Evolutionary conservation across 2,113 vertebrate species (phyloP), one percentile per base, ranked within the genome.

Genomic region (Cryptotis parvus): DNA sequence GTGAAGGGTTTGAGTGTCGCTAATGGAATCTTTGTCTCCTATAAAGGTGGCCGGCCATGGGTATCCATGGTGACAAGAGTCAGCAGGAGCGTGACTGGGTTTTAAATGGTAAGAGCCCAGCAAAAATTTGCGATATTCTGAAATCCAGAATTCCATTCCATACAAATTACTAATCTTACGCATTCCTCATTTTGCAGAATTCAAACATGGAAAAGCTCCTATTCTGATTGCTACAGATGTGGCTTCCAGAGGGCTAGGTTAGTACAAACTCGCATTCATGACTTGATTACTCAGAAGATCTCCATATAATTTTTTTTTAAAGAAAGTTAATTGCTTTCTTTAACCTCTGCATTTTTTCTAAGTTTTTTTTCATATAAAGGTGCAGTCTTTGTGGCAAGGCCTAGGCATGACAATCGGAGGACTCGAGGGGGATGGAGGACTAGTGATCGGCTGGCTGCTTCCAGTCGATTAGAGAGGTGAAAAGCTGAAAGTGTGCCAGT

Each of bases 301-400:
- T 97, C 98, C 97, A 98, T 97, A 98, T 97, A 97, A 96, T 22
- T 22, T 90, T 98, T 98, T 98, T 99, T 99, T 99, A 99, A 99
- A 99, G 99, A 99, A 99, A 99, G 99, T 99, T 98, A 98, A 98
- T 99, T 99, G 99, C 99, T 99, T 99, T 99, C 99, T 99, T 99
- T 99, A 99, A 99, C 99, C 98, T 99, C 98, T 99, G 98, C 98
- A 98, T 99, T 99, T 98, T 98, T 99, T 99, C 99, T 98, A 99
- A 99, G 93, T 95, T 97, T 99, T 99, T n/a, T 99, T 99, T 99
- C 98, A 99, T 99, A 99, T 99, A 99, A 99, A 99, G 99, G 99
- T 99, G 99, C 98, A 99, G 99, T 99, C 99, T 99, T 99, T 99
- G 99, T 99, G 99, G 99, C 99, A 99, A 99, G 99, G 99, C 98